A percentile compares a stretch with the other conserved stretches of the same genome.
phyloP scores from a whole-genome alignment of 2,888 invertebrate genomes.

The Ctena decussata region DNA sequence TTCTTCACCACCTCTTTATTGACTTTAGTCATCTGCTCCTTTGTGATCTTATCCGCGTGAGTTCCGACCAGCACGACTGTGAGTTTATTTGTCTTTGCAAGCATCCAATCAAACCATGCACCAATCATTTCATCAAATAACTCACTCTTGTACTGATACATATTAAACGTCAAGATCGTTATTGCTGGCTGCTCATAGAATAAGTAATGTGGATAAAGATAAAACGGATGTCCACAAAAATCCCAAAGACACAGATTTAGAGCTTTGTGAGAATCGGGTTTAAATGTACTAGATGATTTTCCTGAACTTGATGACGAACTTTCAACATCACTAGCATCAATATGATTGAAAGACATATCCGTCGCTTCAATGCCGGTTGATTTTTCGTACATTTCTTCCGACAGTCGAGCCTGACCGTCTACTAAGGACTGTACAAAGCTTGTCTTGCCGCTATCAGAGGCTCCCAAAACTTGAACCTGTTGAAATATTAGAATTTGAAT shows the following conservation, averaged over 20 bases:
- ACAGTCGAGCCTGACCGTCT: conserved; percentile 84
- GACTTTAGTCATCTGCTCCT: conserved; percentile 59
- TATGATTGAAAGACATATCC: conserved; percentile 2
- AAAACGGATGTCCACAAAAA: conserved; percentile 83
- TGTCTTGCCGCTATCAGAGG: conserved; percentile 78
- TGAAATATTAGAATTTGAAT: not conserved
- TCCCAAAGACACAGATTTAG: conserved; percentile 83
- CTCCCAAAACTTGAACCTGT: conserved; percentile 74
- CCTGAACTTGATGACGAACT: not conserved
- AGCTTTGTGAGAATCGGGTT: conserved; percentile 19
- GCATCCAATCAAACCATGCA: conserved; percentile 85
- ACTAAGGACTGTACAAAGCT: conserved; percentile 83
- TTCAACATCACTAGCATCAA: not conserved
- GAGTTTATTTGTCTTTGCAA: conserved; percentile 83
- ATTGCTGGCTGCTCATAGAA: conserved; percentile 84
- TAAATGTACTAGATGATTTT: not conserved
- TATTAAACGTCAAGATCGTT: conserved; percentile 83
- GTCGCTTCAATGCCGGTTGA: conserved; percentile 69
- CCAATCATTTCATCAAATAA: conserved; percentile 82
- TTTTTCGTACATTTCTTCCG: conserved; percentile 77
- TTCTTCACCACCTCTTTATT: conserved; percentile 70
- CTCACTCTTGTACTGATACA: conserved; percentile 79
- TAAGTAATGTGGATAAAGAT: conserved; percentile 80
- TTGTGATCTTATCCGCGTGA: conserved; percentile 78
- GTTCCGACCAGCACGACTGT: conserved; percentile 84